phyloP scores from a whole-genome alignment of 2,113 vertebrate species.

The Dicaeum eximium region DNA sequence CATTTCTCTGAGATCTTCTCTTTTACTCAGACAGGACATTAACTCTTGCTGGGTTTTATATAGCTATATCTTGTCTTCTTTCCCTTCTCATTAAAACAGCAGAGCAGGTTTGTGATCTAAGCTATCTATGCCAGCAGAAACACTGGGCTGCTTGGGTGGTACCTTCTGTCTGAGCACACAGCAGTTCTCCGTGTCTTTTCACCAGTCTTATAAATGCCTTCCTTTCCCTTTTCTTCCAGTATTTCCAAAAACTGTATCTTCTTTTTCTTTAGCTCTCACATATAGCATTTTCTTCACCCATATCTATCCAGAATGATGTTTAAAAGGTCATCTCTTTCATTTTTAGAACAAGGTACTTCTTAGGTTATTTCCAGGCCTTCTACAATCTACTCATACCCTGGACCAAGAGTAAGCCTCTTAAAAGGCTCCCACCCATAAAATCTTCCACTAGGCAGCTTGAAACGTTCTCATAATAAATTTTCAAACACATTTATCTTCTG shows the following conservation, averaged over 20 bases:
- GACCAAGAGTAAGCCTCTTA: neutral
- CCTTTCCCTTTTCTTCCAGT: neutral
- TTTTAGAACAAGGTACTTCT: neutral
- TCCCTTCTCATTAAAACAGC: neutral
- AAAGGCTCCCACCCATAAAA: neutral
- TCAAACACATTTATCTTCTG: neutral
- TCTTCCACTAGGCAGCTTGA: neutral
- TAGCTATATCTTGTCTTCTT: neutral
- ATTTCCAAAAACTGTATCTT: neutral
- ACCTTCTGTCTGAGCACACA: neutral
- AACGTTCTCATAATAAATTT: neutral
- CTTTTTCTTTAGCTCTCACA: neutral
- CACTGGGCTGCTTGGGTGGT: neutral
- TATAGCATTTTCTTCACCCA: neutral
- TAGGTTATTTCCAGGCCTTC: neutral
- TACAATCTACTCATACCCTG: neutral
- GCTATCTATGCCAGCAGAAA: neutral
- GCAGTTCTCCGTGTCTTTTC: neutral
- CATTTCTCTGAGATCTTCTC: neutral
- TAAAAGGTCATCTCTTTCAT: neutral
- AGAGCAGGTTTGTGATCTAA: neutral
- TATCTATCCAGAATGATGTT: neutral
- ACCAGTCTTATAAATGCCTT: neutral
- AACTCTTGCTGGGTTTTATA: neutral
- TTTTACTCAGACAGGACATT: neutral